Base-by-base conservation (phyloP, 2,797 vertebrate genomes). In the Sebastes goodei region DNA sequence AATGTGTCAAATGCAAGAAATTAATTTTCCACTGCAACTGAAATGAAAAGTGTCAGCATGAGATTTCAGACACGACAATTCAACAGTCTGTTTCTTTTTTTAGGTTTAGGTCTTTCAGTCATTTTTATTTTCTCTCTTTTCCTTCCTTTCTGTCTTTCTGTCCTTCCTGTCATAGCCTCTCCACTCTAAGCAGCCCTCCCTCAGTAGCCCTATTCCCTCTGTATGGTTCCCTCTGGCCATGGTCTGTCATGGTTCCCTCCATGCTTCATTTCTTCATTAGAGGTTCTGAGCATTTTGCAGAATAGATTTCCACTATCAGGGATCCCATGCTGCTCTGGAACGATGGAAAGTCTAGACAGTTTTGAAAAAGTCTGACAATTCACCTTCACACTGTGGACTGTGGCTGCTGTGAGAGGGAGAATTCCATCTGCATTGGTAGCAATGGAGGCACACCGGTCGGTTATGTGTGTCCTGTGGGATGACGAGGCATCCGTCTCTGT, bases 251-350 rank as follows among this genome's bases (percentile, higher is more conserved):
- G 88, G 17, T 85, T 90, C 77, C 77, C 79, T 78, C 80, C 86
- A 91, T 74, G 92, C 89, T 88, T 91, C 84, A 89, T 92, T 94
- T 92, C 88, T 82, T 92, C 90, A 89, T 93, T 92, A 86, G 66
- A 61, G 73, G 63, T 92, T 89, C 90, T 84, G 82, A 87, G 80
- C 74, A 74, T 88, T 91, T 86, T 17, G 53, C 72, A 86, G 78
- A 89, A 89, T 89, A 82, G 76, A 84, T 88, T 92, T 87, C 72
- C 67, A 59, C 88, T 87, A 85, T 91, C 85, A 33, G 81, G 71
- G 84, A 89, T 82, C 78, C 81, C 84, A 88, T 82, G 89, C 87
- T 76, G 85, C 42, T 86, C 62, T 76, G 75, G 60, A 69, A 71
- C 86, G 80, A 79, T 69, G 76, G 67, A 82, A 74, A 84, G 87